phyloP scores from a whole-genome alignment of 2,797 vertebrate genomes.

The Parauchenoglanis ngamensis region DNA sequence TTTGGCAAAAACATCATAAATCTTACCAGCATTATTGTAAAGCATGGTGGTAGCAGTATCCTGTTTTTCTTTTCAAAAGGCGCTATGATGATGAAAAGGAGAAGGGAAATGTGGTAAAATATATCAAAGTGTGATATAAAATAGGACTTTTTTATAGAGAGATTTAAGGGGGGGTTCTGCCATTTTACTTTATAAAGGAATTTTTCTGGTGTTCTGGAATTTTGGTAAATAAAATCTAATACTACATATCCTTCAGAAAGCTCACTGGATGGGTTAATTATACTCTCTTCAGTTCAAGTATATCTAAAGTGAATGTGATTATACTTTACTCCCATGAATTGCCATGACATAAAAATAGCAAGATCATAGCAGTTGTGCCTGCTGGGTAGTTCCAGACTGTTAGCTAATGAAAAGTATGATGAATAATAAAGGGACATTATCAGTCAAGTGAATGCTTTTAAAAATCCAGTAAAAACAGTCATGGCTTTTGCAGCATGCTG shows the following conservation, averaged over 20 bases:
- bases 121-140: neutral
- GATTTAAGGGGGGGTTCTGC: neutral
- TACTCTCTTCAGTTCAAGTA: no score
- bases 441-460: neutral
- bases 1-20: neutral
- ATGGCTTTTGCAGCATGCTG: neutral
- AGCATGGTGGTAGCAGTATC: neutral
- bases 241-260: neutral
- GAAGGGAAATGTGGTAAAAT: neutral
- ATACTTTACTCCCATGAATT: neutral
- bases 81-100: neutral
- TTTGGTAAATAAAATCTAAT: neutral
- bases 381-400: neutral
- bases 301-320: neutral
- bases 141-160: neutral
- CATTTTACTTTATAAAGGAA: neutral
- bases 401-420: neutral
- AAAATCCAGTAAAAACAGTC: neutral
- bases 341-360: neutral
- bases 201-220: neutral
- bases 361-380: neutral
- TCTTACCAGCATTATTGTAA: neutral
- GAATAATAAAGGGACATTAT: neutral
- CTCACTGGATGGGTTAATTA: neutral
- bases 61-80: neutral